A percentile compares a stretch with the other conserved stretches of the same genome.
Conservation (phyloP, 2,113 vertebrate species). For the Arizona elegans region DNA sequence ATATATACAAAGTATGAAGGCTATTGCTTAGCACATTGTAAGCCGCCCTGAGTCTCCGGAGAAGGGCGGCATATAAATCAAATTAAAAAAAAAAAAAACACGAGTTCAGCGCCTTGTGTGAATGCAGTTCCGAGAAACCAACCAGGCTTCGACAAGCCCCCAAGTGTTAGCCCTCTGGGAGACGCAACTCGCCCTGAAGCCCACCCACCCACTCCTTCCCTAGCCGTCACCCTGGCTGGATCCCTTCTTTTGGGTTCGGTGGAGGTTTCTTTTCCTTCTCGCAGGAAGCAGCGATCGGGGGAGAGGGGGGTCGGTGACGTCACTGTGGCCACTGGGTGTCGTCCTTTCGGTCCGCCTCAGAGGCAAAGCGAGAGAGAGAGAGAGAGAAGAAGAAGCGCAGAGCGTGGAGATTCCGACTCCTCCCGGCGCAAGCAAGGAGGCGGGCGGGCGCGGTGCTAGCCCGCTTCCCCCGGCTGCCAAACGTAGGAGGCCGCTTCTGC, state of each 20-base stretch:
- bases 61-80: too few species aligned
- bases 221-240: neutral
- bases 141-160: neutral
- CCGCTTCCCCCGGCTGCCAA: neutral
- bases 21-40: too few species aligned
- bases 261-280: neutral
- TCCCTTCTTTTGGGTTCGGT: neutral
- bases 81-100: too few species aligned
- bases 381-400: slow-evolving; percentile 26
- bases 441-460: neutral
- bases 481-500: neutral
- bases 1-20: too few species aligned
- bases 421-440: neutral
- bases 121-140: neutral
- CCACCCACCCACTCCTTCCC: too few species aligned
- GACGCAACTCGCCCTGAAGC: neutral
- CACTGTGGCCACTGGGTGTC: slow-evolving; percentile 65
- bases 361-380: slow-evolving; percentile 40
- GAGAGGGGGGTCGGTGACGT: slow-evolving; percentile 65
- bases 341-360: slow-evolving; percentile 62
- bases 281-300: slow-evolving; percentile 48
- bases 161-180: neutral
- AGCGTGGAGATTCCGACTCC: slow-evolving; percentile 5
- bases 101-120: neutral
- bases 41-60: too few species aligned